A percentile compares a stretch with the other conserved stretches of the same genome.
Conservation (phyloP, 2,797 vertebrate species). For the Anabas testudineus region DNA sequence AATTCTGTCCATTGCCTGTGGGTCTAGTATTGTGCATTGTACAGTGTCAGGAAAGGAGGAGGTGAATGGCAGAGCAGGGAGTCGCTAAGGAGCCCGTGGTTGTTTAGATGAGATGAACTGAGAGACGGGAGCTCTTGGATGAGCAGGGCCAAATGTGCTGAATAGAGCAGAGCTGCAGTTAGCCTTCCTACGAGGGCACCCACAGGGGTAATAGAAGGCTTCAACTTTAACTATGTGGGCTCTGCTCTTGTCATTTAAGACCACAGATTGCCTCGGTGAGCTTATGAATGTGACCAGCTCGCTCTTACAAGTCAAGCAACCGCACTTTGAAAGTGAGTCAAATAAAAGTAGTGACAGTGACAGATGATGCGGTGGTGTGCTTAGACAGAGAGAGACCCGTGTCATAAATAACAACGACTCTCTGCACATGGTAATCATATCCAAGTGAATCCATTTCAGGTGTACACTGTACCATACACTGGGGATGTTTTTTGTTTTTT, state of each 20-base stretch:
- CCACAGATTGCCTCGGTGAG: conserved; percentile 42
- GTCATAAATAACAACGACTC: conserved; percentile 74
- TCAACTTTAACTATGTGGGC: conserved; percentile 64
- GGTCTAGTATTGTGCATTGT: conserved; percentile 62
- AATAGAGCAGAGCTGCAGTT: conserved; percentile 72
- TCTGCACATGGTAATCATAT: conserved; percentile 66
- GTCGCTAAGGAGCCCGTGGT: conserved; percentile 57
- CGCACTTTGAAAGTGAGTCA: conserved; percentile 63
- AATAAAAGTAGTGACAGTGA: conserved; percentile 73
- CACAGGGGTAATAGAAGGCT: conserved; percentile 62
- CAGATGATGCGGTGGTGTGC: conserved; percentile 50
- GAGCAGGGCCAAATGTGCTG: conserved; percentile 71
- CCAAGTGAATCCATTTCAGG: conserved; percentile 71
- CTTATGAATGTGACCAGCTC: conserved; percentile 48
- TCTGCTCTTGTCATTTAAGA: conserved; percentile 63
- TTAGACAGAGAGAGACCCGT: conserved; percentile 52
- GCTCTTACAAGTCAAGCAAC: conserved; percentile 29
- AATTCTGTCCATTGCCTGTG: conserved; percentile 70
- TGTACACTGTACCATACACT: conserved; percentile 55
- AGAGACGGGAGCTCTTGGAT: conserved; percentile 62
- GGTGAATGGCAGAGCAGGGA: conserved; percentile 60
- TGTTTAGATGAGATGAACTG: conserved; percentile 72
- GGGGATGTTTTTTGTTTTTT: conserved; percentile 36
- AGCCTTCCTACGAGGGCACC: conserved; percentile 55
- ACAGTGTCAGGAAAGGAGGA: conserved; percentile 50